Percentiles rank a stretch among this genome's conserved stretches.
Conservation (phyloP, 2,797 vertebrate genomes). For the Chelon labrosus region DNA sequence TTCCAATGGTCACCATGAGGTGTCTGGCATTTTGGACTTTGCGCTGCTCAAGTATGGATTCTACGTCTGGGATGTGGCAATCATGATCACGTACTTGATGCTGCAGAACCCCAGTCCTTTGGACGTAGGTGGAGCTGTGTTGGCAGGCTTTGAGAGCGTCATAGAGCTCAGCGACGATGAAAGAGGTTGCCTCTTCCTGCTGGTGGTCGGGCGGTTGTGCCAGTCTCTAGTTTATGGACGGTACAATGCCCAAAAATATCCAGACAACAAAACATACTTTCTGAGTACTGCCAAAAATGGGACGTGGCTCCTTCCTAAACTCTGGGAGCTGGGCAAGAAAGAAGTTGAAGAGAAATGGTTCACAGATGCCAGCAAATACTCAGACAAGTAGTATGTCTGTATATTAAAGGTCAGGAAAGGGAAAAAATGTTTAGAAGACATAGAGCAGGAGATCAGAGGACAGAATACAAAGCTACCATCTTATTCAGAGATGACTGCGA, state of each 20-base stretch:
- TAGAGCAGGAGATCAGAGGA: too few relatives aligned
- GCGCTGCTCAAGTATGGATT: slow-evolving; percentile 84
- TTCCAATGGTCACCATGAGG: slow-evolving; percentile 57
- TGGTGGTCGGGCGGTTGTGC: slow-evolving; percentile 86
- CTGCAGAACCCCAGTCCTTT: slow-evolving; percentile 84
- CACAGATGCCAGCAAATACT: slow-evolving; percentile 23
- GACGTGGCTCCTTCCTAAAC: slow-evolving; percentile 69
- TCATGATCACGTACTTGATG: slow-evolving; percentile 90
- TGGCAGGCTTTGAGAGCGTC: slow-evolving; percentile 88
- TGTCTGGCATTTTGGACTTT: slow-evolving; percentile 91
- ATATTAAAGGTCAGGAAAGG: too few relatives aligned
- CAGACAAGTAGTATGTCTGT: neutral
- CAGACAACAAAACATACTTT: slow-evolving; percentile 87
- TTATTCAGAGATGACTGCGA: too few relatives aligned
- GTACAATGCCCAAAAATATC: slow-evolving; percentile 74
- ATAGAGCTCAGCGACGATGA: slow-evolving; percentile 80
- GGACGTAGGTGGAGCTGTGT: slow-evolving; percentile 82
- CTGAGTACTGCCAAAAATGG: slow-evolving; percentile 82
- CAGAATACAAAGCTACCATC: too few relatives aligned
- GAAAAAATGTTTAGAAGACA: too few relatives aligned
- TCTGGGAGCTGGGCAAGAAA: slow-evolving; percentile 83
- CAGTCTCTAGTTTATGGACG: slow-evolving; percentile 87
- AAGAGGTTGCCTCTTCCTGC: slow-evolving; percentile 79
- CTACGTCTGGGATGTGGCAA: slow-evolving; percentile 87
- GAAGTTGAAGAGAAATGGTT: slow-evolving; percentile 86